Percentiles rank a stretch among this genome's conserved stretches.
Evolutionary conservation across 2,113 vertebrate species (phyloP).

Genomic region (Macroglossus sobrinus): DNA sequence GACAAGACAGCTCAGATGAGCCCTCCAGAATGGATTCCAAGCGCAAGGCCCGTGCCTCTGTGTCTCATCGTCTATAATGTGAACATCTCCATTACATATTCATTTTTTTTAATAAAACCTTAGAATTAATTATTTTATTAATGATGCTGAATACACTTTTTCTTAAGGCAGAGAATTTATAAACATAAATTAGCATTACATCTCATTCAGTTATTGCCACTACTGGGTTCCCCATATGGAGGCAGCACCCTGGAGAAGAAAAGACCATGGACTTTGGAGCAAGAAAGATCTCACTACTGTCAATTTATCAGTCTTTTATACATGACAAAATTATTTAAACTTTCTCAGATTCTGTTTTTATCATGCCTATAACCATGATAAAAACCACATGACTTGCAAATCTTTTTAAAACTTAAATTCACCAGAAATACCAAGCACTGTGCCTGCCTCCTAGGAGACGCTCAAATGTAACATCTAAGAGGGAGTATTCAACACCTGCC

Average conservation of each 20-base stretch:
- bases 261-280: not conserved
- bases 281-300: not conserved
- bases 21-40: not conserved
- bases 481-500: not conserved
- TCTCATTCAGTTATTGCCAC: not conserved
- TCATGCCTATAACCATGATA: not conserved
- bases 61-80: not conserved
- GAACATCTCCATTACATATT: not conserved
- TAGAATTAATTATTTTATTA: not conserved
- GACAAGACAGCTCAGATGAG: rapidly evolving
- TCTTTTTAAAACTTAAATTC: not conserved
- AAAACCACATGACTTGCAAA: not conserved
- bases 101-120: not conserved
- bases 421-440: not conserved
- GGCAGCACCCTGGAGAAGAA: not conserved
- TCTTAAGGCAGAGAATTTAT: not conserved
- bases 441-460: not conserved
- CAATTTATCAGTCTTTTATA: not conserved
- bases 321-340: not conserved
- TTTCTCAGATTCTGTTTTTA: not conserved
- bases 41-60: not conserved
- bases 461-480: not conserved
- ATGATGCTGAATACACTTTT: not conserved
- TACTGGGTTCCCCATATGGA: not conserved
- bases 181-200: not conserved